Base-by-base conservation (phyloP, 92 coral and sea anemone genomes). In the Phymanthus crucifer region DNA sequence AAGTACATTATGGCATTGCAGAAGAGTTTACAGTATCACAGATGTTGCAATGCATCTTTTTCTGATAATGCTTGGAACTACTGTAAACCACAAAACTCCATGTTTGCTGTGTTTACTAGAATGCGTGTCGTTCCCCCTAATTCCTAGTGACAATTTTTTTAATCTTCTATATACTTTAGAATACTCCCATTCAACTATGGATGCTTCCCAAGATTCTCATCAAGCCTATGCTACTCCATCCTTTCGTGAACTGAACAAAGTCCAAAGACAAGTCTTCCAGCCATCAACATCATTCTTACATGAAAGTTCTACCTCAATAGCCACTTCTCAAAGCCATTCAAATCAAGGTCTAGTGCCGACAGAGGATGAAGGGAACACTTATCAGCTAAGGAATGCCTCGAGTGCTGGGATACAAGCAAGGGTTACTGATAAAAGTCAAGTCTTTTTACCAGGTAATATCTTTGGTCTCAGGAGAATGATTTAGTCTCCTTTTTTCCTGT, bases 261-360 rank as follows among this genome's bases (percentile, higher is more conserved):
- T 95, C 3, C 99, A 93, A 83, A 89, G 96, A 58, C 99, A 95
- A 73, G 89, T 95, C 14, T 89, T 95, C 50, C 96, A 95, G 50
- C 92, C 97, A 32, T 75, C 94, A 8, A 75, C 92, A n/a, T 85
- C 94, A 2, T 77, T 78, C 66, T 83, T 85, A 26, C 69, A 90
- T 6, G 96, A 95, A 78, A 88, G 84, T 56, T 72, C 80, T 36
- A 34, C 90, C 33, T 71, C 78, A 35, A 74, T 83, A 33, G 24
- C 90, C 14, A 52, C 76, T 43, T 78, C 84, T 70, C 84, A 78
- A 36, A 80, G 67, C 38, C 81, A 79, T 38, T 56, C 72, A 70
- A 72, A 80, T 7, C 90, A 85, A 69, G 69, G 73, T 46, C 71
- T 76, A 7, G 40, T 61, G 18, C 70, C 78, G 40, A 57, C 80